A percentile compares a stretch with the other conserved stretches of the same genome.
These are phyloP conservation scores for Enteromius anoplus DNA, from an alignment of 2,797 vertebrate genomes.

Conservation along the genomic window DNA sequence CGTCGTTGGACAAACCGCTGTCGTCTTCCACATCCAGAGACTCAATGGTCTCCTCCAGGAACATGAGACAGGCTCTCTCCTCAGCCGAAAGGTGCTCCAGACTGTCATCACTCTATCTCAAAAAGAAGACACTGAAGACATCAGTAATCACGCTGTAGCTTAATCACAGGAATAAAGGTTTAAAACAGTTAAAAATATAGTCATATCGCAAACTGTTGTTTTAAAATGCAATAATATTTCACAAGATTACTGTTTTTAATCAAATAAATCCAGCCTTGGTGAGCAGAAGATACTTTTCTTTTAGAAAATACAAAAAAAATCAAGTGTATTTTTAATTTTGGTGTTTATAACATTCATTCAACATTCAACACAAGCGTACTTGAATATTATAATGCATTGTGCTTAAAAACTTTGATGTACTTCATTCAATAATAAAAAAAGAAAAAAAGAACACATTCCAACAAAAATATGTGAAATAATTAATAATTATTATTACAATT, in stretches of 20 bases:
- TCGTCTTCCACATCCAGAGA: constrained; percentile 87
- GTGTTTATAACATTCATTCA: not conserved
- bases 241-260: not conserved
- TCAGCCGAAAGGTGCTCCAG: constrained; percentile 90
- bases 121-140: not conserved
- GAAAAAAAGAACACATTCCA: not conserved
- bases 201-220: not conserved
- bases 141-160: not conserved
- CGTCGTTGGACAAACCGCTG: constrained; percentile 83
- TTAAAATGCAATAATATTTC: not conserved
- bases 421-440: not conserved
- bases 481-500: not conserved
- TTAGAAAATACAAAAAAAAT: not conserved
- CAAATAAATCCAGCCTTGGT: not conserved
- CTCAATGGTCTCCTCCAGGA: constrained; percentile 92
- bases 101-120: constrained; percentile 83
- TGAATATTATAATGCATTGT: not conserved
- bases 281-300: not conserved
- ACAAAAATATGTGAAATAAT: not conserved
- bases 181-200: not conserved
- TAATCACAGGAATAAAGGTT: not conserved
- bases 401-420: not conserved
- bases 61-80: constrained; percentile 90
- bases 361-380: not conserved
- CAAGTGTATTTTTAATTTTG: not conserved